Base-by-base conservation (phyloP, 1,140 invertebrate species). In the Thaumetopoea pityocampa region DNA sequence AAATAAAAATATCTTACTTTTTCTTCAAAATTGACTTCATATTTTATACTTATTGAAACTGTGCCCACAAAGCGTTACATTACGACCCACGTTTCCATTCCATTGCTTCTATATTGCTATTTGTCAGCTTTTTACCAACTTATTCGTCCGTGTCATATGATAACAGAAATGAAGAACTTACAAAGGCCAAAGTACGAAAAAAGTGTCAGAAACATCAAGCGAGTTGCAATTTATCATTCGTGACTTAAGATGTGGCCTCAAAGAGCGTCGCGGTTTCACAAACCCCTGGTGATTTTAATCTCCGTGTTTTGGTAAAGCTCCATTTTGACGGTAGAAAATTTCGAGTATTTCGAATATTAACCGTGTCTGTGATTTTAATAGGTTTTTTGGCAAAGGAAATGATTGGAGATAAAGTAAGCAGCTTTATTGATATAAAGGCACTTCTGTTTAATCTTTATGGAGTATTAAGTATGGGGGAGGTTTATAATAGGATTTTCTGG, bases 281-380 rank as follows among this genome's bases (percentile, higher is more conserved):
- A 59, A 61, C 48, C 51, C 44, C 37, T 45, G 51, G 41, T 44
- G 54, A 53, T 55, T 69, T 64, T 69, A 66, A 69, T 67, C 59
- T 66, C 32, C 52, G 43, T 65, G 55, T 57, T 64, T 64, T 55
- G 51, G 59, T 53, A 58, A 51, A 69, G 47, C 51, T 47, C 28
- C 24, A 48, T 52, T 61, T 54, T 44, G 35, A 45, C 2, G 6
- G 22, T 44, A 49, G 46, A 56, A 56, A 61, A 52, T 36, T 55
- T 46, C 50, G 30, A 52, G 37, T 58, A 43, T 36, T 48, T 30
- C 22, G 52, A 52, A 60, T 60, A 50, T 55, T 51, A 65, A 58
- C 51, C 35, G 24, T 16, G 30, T 16, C 14, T 18, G 28, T 27
- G 17, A 29, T 32, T 17, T 50, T 33, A 33, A 42, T 12, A 29